These are phyloP conservation scores for Thereva unica DNA, from an alignment of 2,888 invertebrate species.

Conservation along the genomic window DNA sequence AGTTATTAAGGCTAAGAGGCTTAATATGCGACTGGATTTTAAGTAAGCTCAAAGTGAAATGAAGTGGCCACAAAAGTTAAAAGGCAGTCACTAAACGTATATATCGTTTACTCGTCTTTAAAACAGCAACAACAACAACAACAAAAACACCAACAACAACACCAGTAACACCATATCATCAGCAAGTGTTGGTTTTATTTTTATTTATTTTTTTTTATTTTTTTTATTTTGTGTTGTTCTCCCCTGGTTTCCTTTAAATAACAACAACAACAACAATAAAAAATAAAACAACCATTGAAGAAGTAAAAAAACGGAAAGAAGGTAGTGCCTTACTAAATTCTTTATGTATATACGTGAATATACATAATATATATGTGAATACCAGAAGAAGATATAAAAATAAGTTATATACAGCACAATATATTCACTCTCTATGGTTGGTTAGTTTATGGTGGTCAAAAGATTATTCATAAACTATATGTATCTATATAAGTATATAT, in stretches of 20 bases:
- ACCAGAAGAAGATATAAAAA: constrained; percentile 5
- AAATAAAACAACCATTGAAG: constrained; percentile 2
- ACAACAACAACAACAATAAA: constrained; percentile 6
- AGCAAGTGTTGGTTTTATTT: background rate
- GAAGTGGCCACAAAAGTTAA: constrained; percentile 32
- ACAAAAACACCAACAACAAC: constrained; percentile 31
- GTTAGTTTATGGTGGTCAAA: constrained; percentile 11
- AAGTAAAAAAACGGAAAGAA: constrained; percentile 31
- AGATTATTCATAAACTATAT: constrained; percentile 1
- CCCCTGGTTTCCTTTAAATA: background rate
- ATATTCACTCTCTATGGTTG: constrained; percentile 15
- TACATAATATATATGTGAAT: constrained; percentile 11
- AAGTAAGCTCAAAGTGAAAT: constrained; percentile 34
- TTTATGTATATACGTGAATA: constrained; percentile 15
- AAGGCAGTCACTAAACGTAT: constrained; percentile 35
- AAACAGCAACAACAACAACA: background rate
- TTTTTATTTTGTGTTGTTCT: background rate
- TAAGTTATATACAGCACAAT: constrained; percentile 9
- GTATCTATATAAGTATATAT: too few relatives aligned
- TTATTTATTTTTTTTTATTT: constrained; percentile 8
- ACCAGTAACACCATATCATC: constrained; percentile 18
- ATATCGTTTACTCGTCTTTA: constrained; percentile 37
- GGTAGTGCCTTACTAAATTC: constrained; percentile 25
- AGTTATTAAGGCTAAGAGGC: constrained; percentile 6
- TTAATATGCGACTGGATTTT: constrained; percentile 36